Percentiles rank a stretch among this genome's conserved stretches.
These are phyloP conservation scores for Drosophila lacteicornis DNA, from an alignment of 1,140 invertebrate genomes.

Conservation along the genomic window DNA sequence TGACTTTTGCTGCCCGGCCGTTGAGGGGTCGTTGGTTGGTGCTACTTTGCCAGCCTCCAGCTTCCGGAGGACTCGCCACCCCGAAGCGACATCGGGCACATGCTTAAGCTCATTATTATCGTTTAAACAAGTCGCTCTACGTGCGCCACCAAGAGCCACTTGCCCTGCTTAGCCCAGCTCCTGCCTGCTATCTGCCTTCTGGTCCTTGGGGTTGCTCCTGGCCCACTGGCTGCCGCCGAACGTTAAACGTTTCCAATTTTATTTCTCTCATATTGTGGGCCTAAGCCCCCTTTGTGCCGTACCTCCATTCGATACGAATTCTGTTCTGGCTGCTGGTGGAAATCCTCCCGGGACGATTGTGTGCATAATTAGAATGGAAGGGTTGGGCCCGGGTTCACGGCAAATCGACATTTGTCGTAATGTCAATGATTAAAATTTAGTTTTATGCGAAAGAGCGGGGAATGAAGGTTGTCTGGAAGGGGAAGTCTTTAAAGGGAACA, in stretches of 20 bases:
- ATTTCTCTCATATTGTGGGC: conserved; percentile 31
- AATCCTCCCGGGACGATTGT: conserved; percentile 78
- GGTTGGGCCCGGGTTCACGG: conserved; percentile 44
- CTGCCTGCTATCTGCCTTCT: neutral
- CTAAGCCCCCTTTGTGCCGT: conserved; percentile 5
- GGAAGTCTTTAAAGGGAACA: neutral
- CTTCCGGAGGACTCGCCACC: conserved; percentile 49
- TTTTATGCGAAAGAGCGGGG: conserved; percentile 5
- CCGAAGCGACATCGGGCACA: conserved; percentile 59
- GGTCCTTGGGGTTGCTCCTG: conserved; percentile 59
- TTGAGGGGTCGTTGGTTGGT: conserved; percentile 39
- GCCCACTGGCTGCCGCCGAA: conserved; percentile 27
- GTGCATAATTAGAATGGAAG: conserved; percentile 78
- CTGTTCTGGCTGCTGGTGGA: conserved; percentile 34
- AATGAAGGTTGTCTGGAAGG: neutral
- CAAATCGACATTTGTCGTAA: conserved; percentile 66
- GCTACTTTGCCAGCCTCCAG: conserved; percentile 59
- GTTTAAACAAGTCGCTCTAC: conserved; percentile 79
- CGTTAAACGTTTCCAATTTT: conserved; percentile 80
- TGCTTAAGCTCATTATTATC: conserved; percentile 84
- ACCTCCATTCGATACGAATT: conserved; percentile 52
- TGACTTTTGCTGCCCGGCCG: conserved; percentile 74
- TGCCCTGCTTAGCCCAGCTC: conserved; percentile 27
- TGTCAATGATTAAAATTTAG: conserved; percentile 71
- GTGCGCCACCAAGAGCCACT: conserved; percentile 65